Base-by-base conservation (phyloP, 2,797 vertebrate species). In the Tauraco hartlaubi region DNA sequence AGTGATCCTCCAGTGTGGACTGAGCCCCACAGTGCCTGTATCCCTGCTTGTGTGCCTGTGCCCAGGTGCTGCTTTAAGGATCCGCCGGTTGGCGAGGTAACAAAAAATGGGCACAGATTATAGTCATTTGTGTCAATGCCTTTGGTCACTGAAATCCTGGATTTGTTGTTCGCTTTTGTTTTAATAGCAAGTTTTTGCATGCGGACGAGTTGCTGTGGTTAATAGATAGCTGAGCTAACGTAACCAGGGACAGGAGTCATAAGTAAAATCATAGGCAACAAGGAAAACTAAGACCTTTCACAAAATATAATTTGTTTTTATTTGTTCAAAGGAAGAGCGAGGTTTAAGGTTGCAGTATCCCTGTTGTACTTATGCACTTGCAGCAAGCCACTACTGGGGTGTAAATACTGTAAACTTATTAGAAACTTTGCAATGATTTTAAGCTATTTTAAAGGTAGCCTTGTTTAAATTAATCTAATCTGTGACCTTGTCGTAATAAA, bases 1-100 rank as follows among this genome's bases (percentile, higher is more conserved):
- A 2, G 56, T 51, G 14, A 79, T 46, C 26, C 12, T 74, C 26
- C n/a, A 55, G 41, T 51, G 26, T 2, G 6, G 35, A n/a, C 51
- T 1, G 2, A 78, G 29, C 28, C 51, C 56, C 5, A 2, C 1
- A 1, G 7, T 39, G 31, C 28, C 22, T 4, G 22, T 3, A 2
- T 20, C 35, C 31, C 20, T 2, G 1, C 25, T 19, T 25, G 5
- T 11, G 66, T 61, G 16, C 17, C 16, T 61, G 39, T n/a, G 14
- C 41, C 15, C 5, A 1, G 21, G 22, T 63, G 18, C 15, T 72
- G 41, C 80, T 63, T 48, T 3, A 0, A 18, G 58, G 18, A 46
- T 44, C 21, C 29, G 51, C 46, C 1, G 0, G 3, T 4, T 15
- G 23, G 11, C 4, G 5, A 69, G 74, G 20, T 20, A 80, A 61